Evolutionary conservation across 1,140 invertebrate species (phyloP), one percentile per base, ranked within the genome.

Genomic region (Hylaeus volcanicus): DNA sequence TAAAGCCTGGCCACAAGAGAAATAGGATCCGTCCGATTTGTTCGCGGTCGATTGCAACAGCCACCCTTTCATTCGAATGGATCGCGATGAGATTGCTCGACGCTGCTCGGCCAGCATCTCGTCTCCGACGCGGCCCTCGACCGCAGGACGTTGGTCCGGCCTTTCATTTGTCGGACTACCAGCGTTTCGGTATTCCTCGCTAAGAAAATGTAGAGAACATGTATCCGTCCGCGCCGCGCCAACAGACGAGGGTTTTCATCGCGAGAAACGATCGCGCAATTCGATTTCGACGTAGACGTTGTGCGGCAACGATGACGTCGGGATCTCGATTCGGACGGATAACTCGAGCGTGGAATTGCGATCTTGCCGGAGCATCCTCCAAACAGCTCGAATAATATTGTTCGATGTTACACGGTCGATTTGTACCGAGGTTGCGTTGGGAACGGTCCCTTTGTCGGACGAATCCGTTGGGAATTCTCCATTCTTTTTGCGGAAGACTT

Each of bases 21-120:
- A 84, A 79, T 82, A 41, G 76, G 74, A 84, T 86, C 64, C 72
- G 41, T 70, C 45, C 71, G 74, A 79, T 77, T 81, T 71, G 70
- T 86, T 79, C 66, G 43, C 65, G 74, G n/a, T 48, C 56, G 41
- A 55, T 66, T 15, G 55, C 51, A 55, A 26, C 12, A 14, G 56
- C n/a, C 26, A 41, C 48, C 61, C 63, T 79, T 70, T 82, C 66
- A 48, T 60, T 58, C 45, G 6, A 65, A 65, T 79, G 39, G 60
- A 58, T 63, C 53, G 63, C 79, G 37, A 37, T 58, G 75, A 26
- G 26, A 26, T 26, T 26, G 26, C 26, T 26, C 26, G 26, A 26
- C 26, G 26, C 26, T 26, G 26, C 26, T 0, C 26, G 26, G 26
- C 26, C 26, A 26, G 26, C 26, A 26, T 26, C 26, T 26, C 26